phyloP scores from a whole-genome alignment of 2,888 invertebrate genomes.

The Gryllus longicercus region DNA sequence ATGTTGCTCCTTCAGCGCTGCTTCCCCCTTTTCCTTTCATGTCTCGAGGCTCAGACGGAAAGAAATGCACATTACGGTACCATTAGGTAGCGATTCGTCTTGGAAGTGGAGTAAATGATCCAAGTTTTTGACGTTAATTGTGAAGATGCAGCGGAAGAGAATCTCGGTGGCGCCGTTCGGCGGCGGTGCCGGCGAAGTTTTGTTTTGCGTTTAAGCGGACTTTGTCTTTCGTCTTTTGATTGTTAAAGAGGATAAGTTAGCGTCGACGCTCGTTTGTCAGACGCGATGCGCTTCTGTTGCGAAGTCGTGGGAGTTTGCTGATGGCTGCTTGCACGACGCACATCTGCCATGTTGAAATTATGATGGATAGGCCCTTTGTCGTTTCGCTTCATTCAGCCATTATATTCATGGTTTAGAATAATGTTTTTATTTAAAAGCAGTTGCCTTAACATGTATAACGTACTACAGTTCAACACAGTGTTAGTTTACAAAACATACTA shows the following conservation, averaged over 20 bases:
- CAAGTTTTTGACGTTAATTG: slow-evolving; percentile 17
- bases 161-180: background rate
- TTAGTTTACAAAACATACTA: no score
- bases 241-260: background rate
- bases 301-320: no score
- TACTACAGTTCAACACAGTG: no score
- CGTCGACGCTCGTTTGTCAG: no score
- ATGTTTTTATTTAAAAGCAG: no score
- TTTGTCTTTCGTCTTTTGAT: background rate
- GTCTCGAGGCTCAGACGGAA: background rate
- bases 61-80: slow-evolving; percentile 17
- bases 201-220: background rate
- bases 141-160: background rate
- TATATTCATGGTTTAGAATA: no score
- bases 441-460: no score
- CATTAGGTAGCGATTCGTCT: slow-evolving; percentile 17
- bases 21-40: slow-evolving; percentile 4
- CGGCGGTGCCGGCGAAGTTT: background rate
- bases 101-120: slow-evolving; percentile 2
- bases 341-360: no score
- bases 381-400: no score
- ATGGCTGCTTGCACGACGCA: no score
- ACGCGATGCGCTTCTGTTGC: no score
- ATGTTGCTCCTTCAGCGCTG: background rate
- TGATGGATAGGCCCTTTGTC: no score